Percentiles rank a stretch among this genome's conserved stretches.
Evolutionary conservation across 2,797 vertebrate species (phyloP).

Genomic region (Amniataba percoides): DNA sequence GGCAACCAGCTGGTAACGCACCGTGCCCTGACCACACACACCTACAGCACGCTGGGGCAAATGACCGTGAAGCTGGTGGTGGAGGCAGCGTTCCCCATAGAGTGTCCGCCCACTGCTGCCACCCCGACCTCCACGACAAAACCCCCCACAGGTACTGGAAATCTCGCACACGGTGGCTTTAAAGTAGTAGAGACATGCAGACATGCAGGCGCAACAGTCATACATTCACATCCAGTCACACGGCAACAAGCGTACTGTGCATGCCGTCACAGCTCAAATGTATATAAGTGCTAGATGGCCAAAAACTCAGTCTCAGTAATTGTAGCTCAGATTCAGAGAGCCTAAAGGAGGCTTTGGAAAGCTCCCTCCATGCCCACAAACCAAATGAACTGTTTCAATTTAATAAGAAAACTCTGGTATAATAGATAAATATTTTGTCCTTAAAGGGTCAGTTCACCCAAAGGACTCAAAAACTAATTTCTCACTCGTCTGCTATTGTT

Average conservation of each 20-base stretch:
- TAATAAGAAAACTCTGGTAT: background rate
- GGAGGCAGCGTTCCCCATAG: constrained; percentile 87
- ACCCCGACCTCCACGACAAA: constrained; percentile 59
- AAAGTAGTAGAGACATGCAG: background rate
- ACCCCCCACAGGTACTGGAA: constrained; percentile 72
- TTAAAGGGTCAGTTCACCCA: background rate
- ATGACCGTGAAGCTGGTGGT: constrained; percentile 90
- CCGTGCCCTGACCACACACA: constrained; percentile 81
- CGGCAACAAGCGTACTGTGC: background rate
- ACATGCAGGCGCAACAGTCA: background rate
- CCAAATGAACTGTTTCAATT: no score
- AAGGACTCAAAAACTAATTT: background rate
- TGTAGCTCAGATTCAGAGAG: background rate
- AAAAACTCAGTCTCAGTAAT: background rate
- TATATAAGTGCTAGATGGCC: background rate
- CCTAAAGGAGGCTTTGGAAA: no score
- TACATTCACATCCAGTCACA: background rate
- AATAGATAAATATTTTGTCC: background rate
- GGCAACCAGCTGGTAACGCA: constrained; percentile 89
- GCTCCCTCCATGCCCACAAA: no score
- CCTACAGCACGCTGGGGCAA: constrained; percentile 86
- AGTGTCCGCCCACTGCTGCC: constrained; percentile 82
- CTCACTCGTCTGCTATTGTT: background rate
- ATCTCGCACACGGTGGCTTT: background rate
- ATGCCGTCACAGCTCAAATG: background rate